Conservation (phyloP, 1,140 invertebrate genomes). For the Centruroides sculpturatus region DNA sequence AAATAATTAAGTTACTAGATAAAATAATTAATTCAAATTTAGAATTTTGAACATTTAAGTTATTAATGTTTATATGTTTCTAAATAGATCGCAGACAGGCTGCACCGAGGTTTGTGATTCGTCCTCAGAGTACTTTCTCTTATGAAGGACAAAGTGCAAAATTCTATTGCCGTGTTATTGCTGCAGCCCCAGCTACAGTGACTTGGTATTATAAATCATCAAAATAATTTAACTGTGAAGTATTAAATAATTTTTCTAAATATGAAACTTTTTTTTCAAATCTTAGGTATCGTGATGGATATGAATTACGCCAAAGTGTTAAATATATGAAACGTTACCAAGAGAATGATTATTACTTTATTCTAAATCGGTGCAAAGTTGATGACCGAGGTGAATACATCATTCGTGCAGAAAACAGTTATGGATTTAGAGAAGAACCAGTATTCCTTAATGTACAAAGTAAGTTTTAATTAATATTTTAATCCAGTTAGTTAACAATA, state of each 20-base stretch:
- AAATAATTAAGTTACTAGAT: too few relatives aligned
- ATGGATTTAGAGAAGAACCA: slow-evolving; percentile 88
- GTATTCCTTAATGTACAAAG: slow-evolving; percentile 96
- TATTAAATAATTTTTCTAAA: neutral
- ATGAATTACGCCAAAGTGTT: slow-evolving; percentile 88
- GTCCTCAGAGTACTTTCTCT: slow-evolving; percentile 84
- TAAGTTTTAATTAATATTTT: slow-evolving; percentile 31
- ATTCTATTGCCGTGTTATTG: slow-evolving; percentile 92
- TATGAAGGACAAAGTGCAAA: slow-evolving; percentile 95
- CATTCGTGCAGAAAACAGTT: slow-evolving; percentile 93
- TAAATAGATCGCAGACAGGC: slow-evolving; percentile 81
- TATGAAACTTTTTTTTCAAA: neutral
- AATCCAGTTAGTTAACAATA: too few relatives aligned
- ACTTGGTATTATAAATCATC: slow-evolving; percentile 49
- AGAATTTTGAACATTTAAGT: too few relatives aligned
- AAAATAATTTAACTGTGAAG: neutral
- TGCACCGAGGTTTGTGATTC: slow-evolving; percentile 92
- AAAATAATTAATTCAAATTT: too few relatives aligned
- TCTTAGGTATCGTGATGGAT: slow-evolving; percentile 61
- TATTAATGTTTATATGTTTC: too few relatives aligned
- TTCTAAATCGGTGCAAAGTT: slow-evolving; percentile 87
- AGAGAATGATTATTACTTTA: slow-evolving; percentile 91
- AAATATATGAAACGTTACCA: slow-evolving; percentile 98
- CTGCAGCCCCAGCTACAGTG: slow-evolving; percentile 80
- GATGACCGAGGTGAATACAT: slow-evolving; percentile 95